Evolutionary conservation across 2,888 invertebrate genomes (phyloP), one percentile per base, ranked within the genome.

Genomic region (Cyrtodaria siliqua): DNA sequence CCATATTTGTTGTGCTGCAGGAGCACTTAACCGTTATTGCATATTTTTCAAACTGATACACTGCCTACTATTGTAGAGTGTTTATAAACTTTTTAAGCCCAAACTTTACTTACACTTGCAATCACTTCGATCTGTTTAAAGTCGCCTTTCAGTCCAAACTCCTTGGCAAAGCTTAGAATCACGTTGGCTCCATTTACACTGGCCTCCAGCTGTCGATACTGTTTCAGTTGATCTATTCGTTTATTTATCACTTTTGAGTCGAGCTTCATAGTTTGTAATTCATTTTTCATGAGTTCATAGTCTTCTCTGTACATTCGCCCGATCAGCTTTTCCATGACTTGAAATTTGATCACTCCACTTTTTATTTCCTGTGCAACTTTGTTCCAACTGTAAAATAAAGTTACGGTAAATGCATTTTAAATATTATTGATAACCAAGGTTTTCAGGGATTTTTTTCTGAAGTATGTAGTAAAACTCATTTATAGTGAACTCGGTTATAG

Each of bases 111-210:
- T 56, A 76, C 75, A n/a, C n/a, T 26, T 0, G 66, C 75, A 40
- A 76, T 76, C 26, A 18, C 38, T 47, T 62, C 20, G 14, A 76
- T 76, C 18, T 64, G 56, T 6, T 76, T 12, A 26, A 70, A 87
- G 40, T 83, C 76, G 50, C 84, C 84, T 2, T 16, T 57, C 20
- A 87, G 52, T 9, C 59, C 6, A 44, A 67, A 80, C 2, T 60
- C 53, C 16, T 67, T 24, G 16, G 66, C 63, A 33, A 83, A 63
- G 20, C 73, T 56, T 26, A 83, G 56, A 20, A 87, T 73, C 14
- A 68, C 61, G 1, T 62, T 42, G 18, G 87, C 85, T n/a, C 79
- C 81, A 20, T 61, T 69, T n/a, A n/a, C n/a, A n/a, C n/a, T n/a
- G n/a, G n/a, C 42, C 75, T n/a, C n/a, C n/a, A n/a, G n/a, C n/a